phyloP scores from a whole-genome alignment of 2,888 invertebrate genomes.

The Cosmopolites sordidus region DNA sequence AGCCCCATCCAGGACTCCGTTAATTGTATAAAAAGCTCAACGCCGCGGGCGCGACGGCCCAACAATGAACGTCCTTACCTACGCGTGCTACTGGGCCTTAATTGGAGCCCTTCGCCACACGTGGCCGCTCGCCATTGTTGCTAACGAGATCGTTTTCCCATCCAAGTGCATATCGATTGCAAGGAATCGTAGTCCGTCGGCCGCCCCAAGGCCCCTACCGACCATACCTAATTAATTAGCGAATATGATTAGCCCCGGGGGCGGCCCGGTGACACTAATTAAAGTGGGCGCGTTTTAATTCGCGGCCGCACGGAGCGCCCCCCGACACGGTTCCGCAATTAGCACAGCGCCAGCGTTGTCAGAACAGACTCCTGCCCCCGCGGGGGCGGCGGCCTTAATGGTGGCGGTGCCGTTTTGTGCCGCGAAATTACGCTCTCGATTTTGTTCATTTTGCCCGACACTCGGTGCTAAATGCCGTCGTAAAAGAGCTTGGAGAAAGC shows the following conservation, averaged over 20 bases:
- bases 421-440: slow-evolving; percentile 16
- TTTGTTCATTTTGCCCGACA: slow-evolving; percentile 13
- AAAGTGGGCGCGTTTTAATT: slow-evolving; percentile 36
- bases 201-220: neutral
- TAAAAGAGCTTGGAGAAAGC: too few relatives aligned
- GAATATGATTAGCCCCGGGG: slow-evolving; percentile 35
- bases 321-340: slow-evolving; percentile 27
- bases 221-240: slow-evolving; percentile 35
- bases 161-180: slow-evolving; percentile 1
- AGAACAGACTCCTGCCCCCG: slow-evolving; percentile 15
- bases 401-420: slow-evolving; percentile 10
- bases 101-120: slow-evolving; percentile 40
- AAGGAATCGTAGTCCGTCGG: neutral
- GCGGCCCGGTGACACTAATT: slow-evolving; percentile 31
- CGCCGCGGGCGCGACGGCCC: neutral
- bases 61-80: slow-evolving; percentile 34
- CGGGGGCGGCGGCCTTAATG: neutral
- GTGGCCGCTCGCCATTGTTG: slow-evolving; percentile 31
- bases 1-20: too few relatives aligned
- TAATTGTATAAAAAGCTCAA: neutral
- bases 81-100: slow-evolving; percentile 36
- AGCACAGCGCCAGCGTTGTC: slow-evolving; percentile 19
- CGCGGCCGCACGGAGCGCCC: slow-evolving; percentile 11
- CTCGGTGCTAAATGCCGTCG: too few relatives aligned
- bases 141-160: slow-evolving; percentile 22